Conservation (phyloP, 2,888 invertebrate species). For the Lasioglossum vierecki region DNA sequence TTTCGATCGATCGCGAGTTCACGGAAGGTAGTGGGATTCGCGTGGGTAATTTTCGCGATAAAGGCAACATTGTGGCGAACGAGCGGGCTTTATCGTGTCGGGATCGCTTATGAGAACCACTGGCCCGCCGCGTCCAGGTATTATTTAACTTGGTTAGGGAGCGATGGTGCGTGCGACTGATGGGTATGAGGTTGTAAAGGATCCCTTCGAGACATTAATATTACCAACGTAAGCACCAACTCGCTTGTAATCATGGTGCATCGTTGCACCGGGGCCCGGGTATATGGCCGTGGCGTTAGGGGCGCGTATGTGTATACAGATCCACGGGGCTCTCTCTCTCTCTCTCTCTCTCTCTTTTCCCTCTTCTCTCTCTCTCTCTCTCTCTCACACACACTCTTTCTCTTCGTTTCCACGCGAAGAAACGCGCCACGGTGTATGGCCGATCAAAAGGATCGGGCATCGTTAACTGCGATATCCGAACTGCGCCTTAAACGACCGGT, state of each 20-base stretch:
- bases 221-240: slow-evolving; percentile 76
- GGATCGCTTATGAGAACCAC: slow-evolving; percentile 72
- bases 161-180: slow-evolving; percentile 80
- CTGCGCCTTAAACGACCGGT: slow-evolving; percentile 64
- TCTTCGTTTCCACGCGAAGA: slow-evolving; percentile 8
- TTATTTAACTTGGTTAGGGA: slow-evolving; percentile 80
- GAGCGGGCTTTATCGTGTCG: not conserved
- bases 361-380: not conserved
- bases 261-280: slow-evolving; percentile 67
- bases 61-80: slow-evolving; percentile 3
- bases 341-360: not conserved
- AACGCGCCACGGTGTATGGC: slow-evolving; percentile 28
- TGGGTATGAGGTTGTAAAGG: slow-evolving; percentile 79
- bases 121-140: slow-evolving; percentile 72
- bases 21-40: not conserved
- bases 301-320: slow-evolving; percentile 17
- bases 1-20: slow-evolving; percentile 9
- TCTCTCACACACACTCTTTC: too few species aligned
- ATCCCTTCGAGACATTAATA: slow-evolving; percentile 80
- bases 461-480: slow-evolving; percentile 65
- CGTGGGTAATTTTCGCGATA: slow-evolving; percentile 6
- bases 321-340: not conserved
- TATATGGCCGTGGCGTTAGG: slow-evolving; percentile 36
- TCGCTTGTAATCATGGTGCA: slow-evolving; percentile 74
- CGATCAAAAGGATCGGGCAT: slow-evolving; percentile 66